phyloP scores from a whole-genome alignment of 2,888 invertebrate genomes.

The Zele albiditarsus region DNA sequence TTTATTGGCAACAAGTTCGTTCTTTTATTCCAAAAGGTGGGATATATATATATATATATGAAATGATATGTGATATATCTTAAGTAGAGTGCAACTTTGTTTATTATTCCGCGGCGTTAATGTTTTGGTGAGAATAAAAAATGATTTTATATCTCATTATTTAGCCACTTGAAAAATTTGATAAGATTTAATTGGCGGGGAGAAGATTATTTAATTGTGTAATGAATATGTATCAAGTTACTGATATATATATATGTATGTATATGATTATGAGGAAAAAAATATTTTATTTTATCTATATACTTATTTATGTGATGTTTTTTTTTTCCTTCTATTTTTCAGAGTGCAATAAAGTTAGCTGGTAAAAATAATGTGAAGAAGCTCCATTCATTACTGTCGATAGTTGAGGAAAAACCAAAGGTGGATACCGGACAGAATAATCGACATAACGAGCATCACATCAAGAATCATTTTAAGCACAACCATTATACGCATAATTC shows the following conservation, averaged over 20 bases:
- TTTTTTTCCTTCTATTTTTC: constrained; percentile 55
- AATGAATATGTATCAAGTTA: constrained; percentile 4
- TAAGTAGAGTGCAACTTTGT: constrained; percentile 50
- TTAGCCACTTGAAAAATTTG: neutral
- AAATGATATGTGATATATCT: constrained; percentile 43
- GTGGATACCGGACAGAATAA: constrained; percentile 76
- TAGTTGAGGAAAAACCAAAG: constrained; percentile 76
- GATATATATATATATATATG: constrained; percentile 6
- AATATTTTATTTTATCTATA: constrained; percentile 10
- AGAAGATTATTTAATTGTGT: constrained; percentile 18
- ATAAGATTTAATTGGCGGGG: constrained; percentile 8
- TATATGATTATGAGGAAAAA: constrained; percentile 2
- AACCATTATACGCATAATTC: constrained; percentile 72
- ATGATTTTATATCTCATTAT: neutral
- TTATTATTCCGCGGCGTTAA: constrained; percentile 29
- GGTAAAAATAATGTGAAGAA: constrained; percentile 77
- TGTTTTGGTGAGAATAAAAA: neutral
- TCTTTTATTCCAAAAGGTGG: constrained; percentile 6
- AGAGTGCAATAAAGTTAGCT: constrained; percentile 77
- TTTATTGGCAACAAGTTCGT: constrained; percentile 22
- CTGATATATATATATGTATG: constrained; percentile 10
- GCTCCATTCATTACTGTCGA: constrained; percentile 74
- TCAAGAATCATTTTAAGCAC: constrained; percentile 71
- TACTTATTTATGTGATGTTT: constrained; percentile 12
- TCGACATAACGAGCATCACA: constrained; percentile 72